Evolutionary conservation across 1,140 invertebrate species (phyloP), one percentile per base, ranked within the genome.

Genomic region (Halyomorpha halys): DNA sequence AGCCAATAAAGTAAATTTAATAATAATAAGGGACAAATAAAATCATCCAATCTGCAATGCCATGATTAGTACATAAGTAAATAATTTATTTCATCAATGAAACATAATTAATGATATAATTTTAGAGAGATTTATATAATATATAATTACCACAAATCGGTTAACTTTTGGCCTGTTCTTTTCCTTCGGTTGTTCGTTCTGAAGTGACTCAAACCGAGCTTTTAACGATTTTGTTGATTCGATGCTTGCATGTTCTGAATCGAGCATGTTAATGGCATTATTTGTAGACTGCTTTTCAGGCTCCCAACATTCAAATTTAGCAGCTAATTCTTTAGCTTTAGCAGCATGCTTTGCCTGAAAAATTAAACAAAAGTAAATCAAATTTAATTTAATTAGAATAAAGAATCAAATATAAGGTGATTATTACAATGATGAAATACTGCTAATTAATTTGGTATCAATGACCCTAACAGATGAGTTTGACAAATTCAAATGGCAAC

Each of bases 271-370:
- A 25, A 71, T 64, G 27, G 71, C 70, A 63, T 71, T 72, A 62
- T 72, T 72, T 13, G 51, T 60, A 6, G 71, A 71, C 51, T 72
- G 68, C 65, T 73, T 70, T 65, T 73, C 65, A 49, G 82, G 82
- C 69, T 90, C 85, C 90, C 93, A 93, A 69, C 88, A 84, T 75
- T 97, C 94, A 77, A 97, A 97, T 74, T 91, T 92, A 45, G 86
- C 89, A 66, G 87, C 82, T 68, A 97, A 77, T 69, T 89, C 87
- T 73, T 89, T 93, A 23, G 94, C 93, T 66, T 87, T 80, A 19
- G 87, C 87, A 15, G 89, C 81, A 66, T 83, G 86, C 72, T 87
- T 82, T n/a, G 87, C 86, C 80, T 89, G 51, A 27, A 70, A 67
- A 39, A 39, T 39, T 39, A 39, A 39, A 39, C 6, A 6, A 39